A percentile compares a stretch with the other conserved stretches of the same genome.
Evolutionary conservation across 1,140 invertebrate species (phyloP).

Genomic region (Caligus rogercresseyi): DNA sequence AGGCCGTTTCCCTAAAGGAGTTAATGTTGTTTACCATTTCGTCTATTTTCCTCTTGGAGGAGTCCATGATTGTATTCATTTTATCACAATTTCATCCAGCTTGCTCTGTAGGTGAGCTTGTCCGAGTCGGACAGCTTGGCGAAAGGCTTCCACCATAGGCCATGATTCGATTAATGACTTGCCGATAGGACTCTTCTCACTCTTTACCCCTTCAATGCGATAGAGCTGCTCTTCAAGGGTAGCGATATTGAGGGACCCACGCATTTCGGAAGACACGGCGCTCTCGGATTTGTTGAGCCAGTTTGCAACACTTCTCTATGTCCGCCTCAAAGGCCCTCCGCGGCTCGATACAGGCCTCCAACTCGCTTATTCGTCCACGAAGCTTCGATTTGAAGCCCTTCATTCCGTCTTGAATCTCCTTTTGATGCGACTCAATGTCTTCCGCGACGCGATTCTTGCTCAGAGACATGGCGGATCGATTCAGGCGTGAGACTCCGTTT

Average conservation of each 20-base stretch:
- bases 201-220: slow-evolving; percentile 53
- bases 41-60: slow-evolving; percentile 53
- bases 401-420: slow-evolving; percentile 39
- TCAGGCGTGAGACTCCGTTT: slow-evolving; percentile 45
- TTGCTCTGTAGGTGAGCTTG: slow-evolving; percentile 58
- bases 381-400: slow-evolving; percentile 30
- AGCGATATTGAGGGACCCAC: slow-evolving; percentile 48
- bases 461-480: slow-evolving; percentile 51
- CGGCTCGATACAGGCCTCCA: slow-evolving; percentile 50
- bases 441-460: slow-evolving; percentile 34
- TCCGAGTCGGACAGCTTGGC: slow-evolving; percentile 62
- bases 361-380: slow-evolving; percentile 44
- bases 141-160: slow-evolving; percentile 59
- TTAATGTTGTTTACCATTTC: slow-evolving; percentile 51
- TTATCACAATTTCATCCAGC: slow-evolving; percentile 55
- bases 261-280: slow-evolving; percentile 53
- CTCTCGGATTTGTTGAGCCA: slow-evolving; percentile 71
- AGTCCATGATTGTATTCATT: slow-evolving; percentile 46
- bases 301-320: slow-evolving; percentile 53
- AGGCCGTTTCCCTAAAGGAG: slow-evolving; percentile 55
- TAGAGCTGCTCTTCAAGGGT: slow-evolving; percentile 62
- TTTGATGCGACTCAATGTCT: slow-evolving; percentile 47
- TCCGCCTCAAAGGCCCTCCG: slow-evolving; percentile 60
- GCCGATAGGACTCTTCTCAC: slow-evolving; percentile 49
- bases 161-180: slow-evolving; percentile 48